Evolutionary conservation across 2,113 vertebrate species (phyloP).

Genomic region (Lepus americanus): DNA sequence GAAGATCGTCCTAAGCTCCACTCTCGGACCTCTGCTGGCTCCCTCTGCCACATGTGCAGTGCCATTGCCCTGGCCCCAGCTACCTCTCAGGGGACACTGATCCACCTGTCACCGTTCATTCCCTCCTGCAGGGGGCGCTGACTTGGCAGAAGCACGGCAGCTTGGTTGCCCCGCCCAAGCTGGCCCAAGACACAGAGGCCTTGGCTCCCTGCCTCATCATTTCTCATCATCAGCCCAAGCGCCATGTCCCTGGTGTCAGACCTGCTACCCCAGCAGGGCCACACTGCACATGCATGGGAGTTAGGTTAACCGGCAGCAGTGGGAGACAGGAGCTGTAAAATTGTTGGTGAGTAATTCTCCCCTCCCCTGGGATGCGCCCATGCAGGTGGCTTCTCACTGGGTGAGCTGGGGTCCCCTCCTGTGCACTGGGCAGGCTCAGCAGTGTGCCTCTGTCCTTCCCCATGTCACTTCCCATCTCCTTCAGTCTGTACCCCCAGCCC

Average conservation of each 20-base stretch:
- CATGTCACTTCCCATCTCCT: neutral
- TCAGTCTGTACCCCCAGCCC: too few relatives aligned
- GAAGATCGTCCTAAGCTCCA: neutral
- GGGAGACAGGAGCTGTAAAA: neutral
- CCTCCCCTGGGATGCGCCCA: neutral
- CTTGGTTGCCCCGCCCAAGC: neutral
- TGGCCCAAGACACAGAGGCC: neutral
- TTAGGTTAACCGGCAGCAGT: neutral
- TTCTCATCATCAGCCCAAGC: neutral
- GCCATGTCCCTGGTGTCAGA: neutral
- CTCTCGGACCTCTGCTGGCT: neutral
- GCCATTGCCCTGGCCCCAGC: neutral
- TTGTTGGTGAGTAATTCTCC: neutral
- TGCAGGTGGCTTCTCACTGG: neutral
- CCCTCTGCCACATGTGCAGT: neutral
- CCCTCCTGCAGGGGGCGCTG: neutral
- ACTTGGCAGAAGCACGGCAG: neutral
- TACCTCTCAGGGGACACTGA: neutral
- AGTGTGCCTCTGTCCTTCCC: neutral
- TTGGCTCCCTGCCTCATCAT: too few relatives aligned
- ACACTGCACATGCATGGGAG: neutral
- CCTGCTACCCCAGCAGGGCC: neutral
- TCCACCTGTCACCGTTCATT: neutral
- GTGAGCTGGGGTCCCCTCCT: too few relatives aligned
- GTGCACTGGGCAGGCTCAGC: neutral